Percentiles rank a stretch among this genome's conserved stretches.
These are phyloP conservation scores for Mus spicilegus DNA, from an alignment of 2,113 vertebrate species.

Conservation along the genomic window DNA sequence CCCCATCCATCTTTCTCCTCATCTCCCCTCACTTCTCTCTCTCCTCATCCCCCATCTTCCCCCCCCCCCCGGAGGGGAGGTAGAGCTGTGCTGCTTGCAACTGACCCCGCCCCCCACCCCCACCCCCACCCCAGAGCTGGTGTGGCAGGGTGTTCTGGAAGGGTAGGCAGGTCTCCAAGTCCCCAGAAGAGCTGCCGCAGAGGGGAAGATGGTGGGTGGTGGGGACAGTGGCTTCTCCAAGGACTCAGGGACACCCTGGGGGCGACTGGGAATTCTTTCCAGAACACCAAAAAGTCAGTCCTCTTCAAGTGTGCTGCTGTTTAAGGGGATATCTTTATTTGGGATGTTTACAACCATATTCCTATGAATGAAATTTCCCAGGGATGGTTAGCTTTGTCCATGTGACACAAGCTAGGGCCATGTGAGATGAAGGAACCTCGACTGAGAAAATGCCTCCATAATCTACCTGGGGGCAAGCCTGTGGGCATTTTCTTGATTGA, in stretches of 20 bases:
- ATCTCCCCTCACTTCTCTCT: rapidly evolving
- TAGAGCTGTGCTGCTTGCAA: background rate
- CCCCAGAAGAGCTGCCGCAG: background rate
- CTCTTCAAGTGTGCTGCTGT: rapidly evolving
- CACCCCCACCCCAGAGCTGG: slow-evolving; percentile 33
- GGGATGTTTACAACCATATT: no score
- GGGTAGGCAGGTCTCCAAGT: background rate
- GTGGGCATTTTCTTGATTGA: background rate
- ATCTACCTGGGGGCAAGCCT: background rate
- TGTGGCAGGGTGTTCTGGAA: no score
- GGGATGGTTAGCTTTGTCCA: background rate
- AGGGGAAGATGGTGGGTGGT: background rate
- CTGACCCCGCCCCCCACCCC: slow-evolving; percentile 32
- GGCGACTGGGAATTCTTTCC: background rate
- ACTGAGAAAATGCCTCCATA: background rate
- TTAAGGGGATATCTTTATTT: background rate
- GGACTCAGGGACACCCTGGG: no score
- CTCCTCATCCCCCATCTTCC: background rate
- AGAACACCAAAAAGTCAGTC: background rate
- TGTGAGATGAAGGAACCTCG: background rate
- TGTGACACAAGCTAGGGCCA: background rate
- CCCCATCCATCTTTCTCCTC: rapidly evolving
- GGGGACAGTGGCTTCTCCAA: background rate
- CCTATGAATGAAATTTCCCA: background rate
- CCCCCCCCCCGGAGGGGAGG: background rate